Base-by-base conservation (phyloP, 2,113 vertebrate species). In the Rhinolophus ferrumequinum region DNA sequence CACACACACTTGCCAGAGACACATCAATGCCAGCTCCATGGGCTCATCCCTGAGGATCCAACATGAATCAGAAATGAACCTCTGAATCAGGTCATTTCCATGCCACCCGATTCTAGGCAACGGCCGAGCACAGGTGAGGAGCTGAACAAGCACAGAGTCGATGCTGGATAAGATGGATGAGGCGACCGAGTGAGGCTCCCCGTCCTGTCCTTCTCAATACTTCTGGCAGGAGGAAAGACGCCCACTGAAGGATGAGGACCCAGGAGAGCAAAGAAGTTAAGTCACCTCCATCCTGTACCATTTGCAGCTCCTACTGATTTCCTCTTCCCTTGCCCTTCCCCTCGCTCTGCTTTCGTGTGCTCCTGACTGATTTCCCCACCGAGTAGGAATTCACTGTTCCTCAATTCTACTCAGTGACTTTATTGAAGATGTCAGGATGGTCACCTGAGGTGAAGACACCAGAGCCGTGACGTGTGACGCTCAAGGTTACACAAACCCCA, bases 11-110 rank as follows among this genome's bases (percentile, higher is more conserved):
- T 22, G 21, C 11, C 19, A 10, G 33, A 81, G n/a, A 14, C 47
- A 7, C 6, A 16, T 1, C 1, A 0, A 6, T 0, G 0, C 58
- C 15, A 10, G 13, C 16, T 33, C 38, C 50, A 28, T 19, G 4
- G 52, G 56, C 26, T 24, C 30, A 21, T 2, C 50, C 52, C 1
- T 0, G 5, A 11, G 26, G 47, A n/a, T 15, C 30, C 26, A 26
- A n/a, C 3, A 8, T 16, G 16, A 81, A 28, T 11, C 38, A 62
- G 64, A 80, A 58, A 8, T 50, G 33, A 16, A n/a, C 3, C 4
- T 6, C 12, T 13, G 38, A 18, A 3, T 26, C 16, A 26, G 52
- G 21, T 3, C 24, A 18, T 26, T 19, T 44, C 60, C 70, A 22
- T 1, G 60, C 70, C 14, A 4, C 0, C 13, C 9, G 2, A 11